phyloP scores from a whole-genome alignment of 2,888 invertebrate genomes.

The Erynnis tages region DNA sequence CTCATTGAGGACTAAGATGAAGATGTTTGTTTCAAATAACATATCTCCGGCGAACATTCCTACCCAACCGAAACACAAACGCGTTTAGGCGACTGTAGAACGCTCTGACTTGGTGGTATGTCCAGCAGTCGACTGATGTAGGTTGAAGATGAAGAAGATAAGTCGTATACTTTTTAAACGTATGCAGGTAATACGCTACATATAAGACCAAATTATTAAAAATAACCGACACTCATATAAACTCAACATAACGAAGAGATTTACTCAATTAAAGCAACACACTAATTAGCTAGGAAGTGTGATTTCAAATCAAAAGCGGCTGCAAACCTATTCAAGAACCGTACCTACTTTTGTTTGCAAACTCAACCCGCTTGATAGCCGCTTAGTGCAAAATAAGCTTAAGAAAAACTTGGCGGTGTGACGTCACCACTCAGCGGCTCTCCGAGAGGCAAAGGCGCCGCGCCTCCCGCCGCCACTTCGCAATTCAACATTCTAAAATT shows the following conservation, averaged over 20 bases:
- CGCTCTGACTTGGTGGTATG: too few species aligned
- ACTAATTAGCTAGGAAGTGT: neutral
- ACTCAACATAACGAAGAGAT: neutral
- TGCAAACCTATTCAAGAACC: neutral
- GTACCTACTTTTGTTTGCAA: constrained; percentile 1
- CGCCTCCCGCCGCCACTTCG: constrained; percentile 30
- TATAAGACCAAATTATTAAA: too few species aligned
- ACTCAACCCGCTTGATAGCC: neutral
- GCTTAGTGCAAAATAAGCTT: constrained; percentile 26
- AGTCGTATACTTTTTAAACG: too few species aligned
- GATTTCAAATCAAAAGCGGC: neutral
- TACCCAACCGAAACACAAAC: too few species aligned
- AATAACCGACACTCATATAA: too few species aligned
- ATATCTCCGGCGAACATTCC: too few species aligned
- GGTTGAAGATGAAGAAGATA: too few species aligned
- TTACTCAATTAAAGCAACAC: neutral
- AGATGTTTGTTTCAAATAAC: too few species aligned
- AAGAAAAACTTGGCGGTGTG: constrained; percentile 37
- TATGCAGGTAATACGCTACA: too few species aligned
- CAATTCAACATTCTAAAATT: constrained; percentile 35
- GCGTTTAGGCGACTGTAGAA: too few species aligned
- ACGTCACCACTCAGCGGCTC: constrained; percentile 44
- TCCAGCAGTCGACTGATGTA: too few species aligned
- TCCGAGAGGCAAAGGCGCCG: constrained; percentile 42
- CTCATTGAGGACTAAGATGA: too few species aligned